Evolutionary conservation across 2,113 vertebrate species (phyloP).

Genomic region (Elephas maximus): DNA sequence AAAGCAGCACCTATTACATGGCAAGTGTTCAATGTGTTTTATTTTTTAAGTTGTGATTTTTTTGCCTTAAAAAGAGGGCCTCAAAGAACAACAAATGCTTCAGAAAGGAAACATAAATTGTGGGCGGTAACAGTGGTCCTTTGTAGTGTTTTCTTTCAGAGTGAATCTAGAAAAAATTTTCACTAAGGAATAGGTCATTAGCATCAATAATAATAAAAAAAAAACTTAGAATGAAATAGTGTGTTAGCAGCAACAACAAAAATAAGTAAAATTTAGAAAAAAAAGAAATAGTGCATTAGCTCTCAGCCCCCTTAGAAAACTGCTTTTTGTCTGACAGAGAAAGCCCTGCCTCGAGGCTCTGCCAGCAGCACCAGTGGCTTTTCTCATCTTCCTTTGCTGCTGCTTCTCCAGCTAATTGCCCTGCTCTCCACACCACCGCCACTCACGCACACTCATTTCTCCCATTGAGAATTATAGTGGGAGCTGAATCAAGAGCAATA

Average conservation of each 20-base stretch:
- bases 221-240: not conserved
- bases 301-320: not conserved
- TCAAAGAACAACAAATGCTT: slow-evolving; percentile 37
- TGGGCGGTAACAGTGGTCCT: slow-evolving; percentile 20
- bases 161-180: slow-evolving; percentile 32
- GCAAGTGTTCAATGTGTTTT: not conserved
- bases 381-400: not conserved
- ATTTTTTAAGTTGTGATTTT: not conserved
- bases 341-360: not conserved
- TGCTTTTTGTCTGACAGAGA: not conserved
- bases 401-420: not conserved
- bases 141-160: slow-evolving; percentile 49
- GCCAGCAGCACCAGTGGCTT: no score
- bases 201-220: not conserved
- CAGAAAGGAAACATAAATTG: slow-evolving; percentile 65
- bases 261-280: not conserved
- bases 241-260: not conserved
- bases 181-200: slow-evolving; percentile 71
- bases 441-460: not conserved
- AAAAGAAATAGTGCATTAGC: slow-evolving; percentile 66
- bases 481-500: not conserved
- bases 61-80: not conserved
- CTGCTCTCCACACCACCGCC: no score
- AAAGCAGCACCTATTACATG: not conserved
- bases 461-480: not conserved